Conservation (phyloP, 2,113 vertebrate genomes). For the Elachura formosa region DNA sequence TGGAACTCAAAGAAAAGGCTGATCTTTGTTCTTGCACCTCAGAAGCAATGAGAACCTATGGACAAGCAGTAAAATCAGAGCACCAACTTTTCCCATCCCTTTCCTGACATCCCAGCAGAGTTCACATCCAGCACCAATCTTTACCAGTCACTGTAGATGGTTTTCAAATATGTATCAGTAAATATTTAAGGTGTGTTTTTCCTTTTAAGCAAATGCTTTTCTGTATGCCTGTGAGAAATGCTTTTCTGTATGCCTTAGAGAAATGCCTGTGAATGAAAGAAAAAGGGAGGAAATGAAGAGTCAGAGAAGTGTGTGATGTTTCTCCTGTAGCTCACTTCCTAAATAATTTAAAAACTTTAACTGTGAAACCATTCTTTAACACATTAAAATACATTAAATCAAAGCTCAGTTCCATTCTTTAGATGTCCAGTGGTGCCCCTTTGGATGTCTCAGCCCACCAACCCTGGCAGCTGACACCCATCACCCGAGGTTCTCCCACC, state of each 20-base stretch:
- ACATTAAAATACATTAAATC: not conserved
- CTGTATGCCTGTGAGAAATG: not conserved
- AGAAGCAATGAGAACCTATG: not conserved
- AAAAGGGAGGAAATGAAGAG: not conserved
- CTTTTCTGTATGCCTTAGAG: not conserved
- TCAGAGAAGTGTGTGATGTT: not conserved
- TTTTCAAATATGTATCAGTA: not conserved
- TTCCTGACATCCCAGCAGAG: not conserved
- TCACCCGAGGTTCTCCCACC: rapidly evolving
- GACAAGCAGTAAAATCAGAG: not conserved
- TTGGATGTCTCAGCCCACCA: not conserved
- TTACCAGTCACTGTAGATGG: not conserved
- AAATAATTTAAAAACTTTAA: not conserved
- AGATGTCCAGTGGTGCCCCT: not conserved
- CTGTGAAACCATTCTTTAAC: not conserved
- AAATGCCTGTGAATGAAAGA: not conserved
- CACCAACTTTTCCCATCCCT: not conserved
- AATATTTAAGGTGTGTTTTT: constrained; percentile 24
- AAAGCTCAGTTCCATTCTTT: not conserved
- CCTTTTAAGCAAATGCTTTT: not conserved
- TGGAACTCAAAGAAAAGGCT: constrained; percentile 3
- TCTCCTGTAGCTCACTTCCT: not conserved
- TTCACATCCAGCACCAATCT: not conserved
- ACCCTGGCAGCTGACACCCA: not conserved
- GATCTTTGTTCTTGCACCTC: constrained; percentile 25